Evolutionary conservation across 2,888 invertebrate species (phyloP), one percentile per base, ranked within the genome.

Genomic region (Allophyes oxyacanthae): DNA sequence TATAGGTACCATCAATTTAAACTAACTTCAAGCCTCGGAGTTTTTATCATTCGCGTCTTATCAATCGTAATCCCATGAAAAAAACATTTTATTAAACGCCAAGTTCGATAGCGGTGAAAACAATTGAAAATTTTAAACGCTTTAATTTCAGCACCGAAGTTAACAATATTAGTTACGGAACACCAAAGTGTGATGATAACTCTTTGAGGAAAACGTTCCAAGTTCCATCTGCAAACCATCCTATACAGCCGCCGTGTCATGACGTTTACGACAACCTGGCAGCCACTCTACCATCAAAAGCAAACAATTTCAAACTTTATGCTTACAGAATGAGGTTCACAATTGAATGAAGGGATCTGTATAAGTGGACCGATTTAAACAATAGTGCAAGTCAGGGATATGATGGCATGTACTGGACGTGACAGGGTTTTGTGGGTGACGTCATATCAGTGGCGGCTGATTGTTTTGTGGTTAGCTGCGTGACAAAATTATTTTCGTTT

Each of bases 331-430:
- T 53, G 60, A 37, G 45, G 60, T 34, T 10, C n/a, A 10, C 14
- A 57, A 40, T 40, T 50, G 41, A 45, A 36, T 38, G 10, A 11
- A 1, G 7, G 2, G 15, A 34, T 32, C 8, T 34, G 26, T 32
- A 36, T 36, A 57, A 53, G 52, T 52, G 48, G 37, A 43, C 45
- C 32, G 41, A 62, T 56, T 64, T 42, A 65, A 64, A 66, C 56
- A 70, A 75, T 75, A 69, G 59, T 64, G 62, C 70, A 64, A 69
- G 60, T 75, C 72, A 69, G 59, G 54, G 61, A 64, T 64, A 57
- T 64, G 49, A 50, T 25, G 55, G 40, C 46, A 33, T 57, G 59
- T 64, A 59, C 42, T 69, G 65, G 54, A 69, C 59, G 50, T 72
- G 65, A 61, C 58, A 36, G 54, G 45, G 51, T 33, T 41, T 49